Conservation (phyloP, 2,113 vertebrate species). For the Nothocercus nigrocapillus region DNA sequence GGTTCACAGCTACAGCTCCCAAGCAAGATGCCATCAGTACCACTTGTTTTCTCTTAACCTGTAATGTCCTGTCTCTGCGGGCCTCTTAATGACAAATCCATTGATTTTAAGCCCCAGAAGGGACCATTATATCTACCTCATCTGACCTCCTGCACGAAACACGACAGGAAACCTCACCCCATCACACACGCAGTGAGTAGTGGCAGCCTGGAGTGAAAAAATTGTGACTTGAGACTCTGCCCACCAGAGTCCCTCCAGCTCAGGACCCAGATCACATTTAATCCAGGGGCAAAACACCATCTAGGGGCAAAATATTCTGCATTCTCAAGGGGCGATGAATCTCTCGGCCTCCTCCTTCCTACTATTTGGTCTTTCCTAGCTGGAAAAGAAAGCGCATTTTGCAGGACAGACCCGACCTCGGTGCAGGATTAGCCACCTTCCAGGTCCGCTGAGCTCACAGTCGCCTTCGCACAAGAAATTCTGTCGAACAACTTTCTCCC, state of each 20-base stretch:
- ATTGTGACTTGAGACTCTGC: background rate
- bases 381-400: fast-evolving
- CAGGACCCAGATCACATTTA: background rate
- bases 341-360: background rate
- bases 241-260: background rate
- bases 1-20: background rate
- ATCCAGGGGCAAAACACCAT: background rate
- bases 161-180: background rate
- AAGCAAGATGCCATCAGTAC: background rate
- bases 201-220: background rate
- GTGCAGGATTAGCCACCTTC: background rate
- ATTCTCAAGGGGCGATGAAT: background rate
- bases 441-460: background rate
- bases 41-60: background rate
- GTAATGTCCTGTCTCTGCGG: background rate
- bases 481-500: background rate
- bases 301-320: background rate
- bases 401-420: background rate
- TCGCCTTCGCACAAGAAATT: background rate
- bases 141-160: slow-evolving; percentile 5
- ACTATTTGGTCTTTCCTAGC: background rate
- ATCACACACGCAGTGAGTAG: background rate
- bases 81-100: slow-evolving; percentile 12
- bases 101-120: slow-evolving; percentile 8
- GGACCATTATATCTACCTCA: background rate